Percentiles rank a stretch among this genome's conserved stretches.
Evolutionary conservation across 2,113 vertebrate genomes (phyloP).

Genomic region (Scolopax mira): DNA sequence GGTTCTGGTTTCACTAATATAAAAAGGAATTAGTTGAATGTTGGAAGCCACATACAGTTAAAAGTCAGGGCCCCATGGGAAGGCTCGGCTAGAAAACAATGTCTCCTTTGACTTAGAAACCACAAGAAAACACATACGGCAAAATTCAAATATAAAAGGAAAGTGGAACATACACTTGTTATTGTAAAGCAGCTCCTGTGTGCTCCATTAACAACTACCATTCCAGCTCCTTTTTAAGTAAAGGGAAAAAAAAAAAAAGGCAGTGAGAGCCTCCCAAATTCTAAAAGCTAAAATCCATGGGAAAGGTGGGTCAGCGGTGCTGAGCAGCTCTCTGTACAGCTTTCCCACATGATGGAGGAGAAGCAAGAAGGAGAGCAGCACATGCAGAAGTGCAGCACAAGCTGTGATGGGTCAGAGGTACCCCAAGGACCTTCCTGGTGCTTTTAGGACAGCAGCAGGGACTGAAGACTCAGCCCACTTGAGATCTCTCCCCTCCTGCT

Average conservation of each 20-base stretch:
- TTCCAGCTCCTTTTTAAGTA: constrained; percentile 8
- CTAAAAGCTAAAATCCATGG: not conserved
- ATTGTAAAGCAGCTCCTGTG: constrained; percentile 62
- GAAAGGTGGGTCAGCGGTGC: not conserved
- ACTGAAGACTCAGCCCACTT: not conserved
- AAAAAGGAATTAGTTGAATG: constrained; percentile 43
- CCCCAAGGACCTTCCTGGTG: not conserved
- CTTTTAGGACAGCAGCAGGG: not conserved
- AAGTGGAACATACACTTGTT: constrained; percentile 67
- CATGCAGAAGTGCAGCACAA: not conserved
- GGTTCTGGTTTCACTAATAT: constrained; percentile 6
- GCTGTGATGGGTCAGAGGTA: not conserved
- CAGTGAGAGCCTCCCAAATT: not conserved
- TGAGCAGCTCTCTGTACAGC: not conserved
- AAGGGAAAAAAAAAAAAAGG: not conserved
- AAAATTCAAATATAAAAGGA: constrained; percentile 68
- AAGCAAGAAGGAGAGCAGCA: not conserved
- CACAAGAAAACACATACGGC: constrained; percentile 70
- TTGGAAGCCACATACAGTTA: constrained; percentile 60
- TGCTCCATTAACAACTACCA: constrained; percentile 32
- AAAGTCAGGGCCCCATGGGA: constrained; percentile 26
- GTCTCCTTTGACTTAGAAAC: constrained; percentile 67
- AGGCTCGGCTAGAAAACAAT: constrained; percentile 54
- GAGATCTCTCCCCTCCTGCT: not conserved
- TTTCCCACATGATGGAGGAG: constrained; percentile 19